phyloP scores from a whole-genome alignment of 2,797 vertebrate species.

The Bradypodion ventrale region DNA sequence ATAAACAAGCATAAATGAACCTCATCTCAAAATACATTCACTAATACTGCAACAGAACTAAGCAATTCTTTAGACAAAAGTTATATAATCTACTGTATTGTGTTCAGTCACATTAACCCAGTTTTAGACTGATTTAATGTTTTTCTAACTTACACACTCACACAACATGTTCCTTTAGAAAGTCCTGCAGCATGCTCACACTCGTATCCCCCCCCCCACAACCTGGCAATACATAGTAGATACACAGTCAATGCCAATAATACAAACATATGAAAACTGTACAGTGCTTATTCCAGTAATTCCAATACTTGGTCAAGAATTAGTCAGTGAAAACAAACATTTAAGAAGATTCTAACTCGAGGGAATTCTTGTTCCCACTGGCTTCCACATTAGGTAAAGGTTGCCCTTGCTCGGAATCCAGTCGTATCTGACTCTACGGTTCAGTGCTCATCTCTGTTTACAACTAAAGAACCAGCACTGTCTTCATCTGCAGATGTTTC shows the following conservation, averaged over 20 bases:
- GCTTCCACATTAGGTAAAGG: neutral
- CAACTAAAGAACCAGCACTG: too few species aligned
- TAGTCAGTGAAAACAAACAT: neutral
- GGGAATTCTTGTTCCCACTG: neutral
- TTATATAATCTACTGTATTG: neutral
- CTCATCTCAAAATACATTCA: constrained; percentile 12
- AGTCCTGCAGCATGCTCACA: neutral
- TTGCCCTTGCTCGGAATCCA: too few species aligned
- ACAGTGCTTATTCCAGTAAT: neutral
- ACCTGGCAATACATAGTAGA: neutral
- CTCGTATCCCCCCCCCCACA: neutral
- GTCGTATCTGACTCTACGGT: too few species aligned
- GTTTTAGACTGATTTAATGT: neutral
- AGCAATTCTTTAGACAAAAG: neutral
- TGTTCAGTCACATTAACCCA: neutral
- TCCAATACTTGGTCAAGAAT: neutral
- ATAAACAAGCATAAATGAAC: neutral
- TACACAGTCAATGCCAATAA: neutral
- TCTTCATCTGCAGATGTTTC: too few species aligned
- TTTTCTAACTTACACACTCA: neutral
- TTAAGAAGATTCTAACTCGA: neutral
- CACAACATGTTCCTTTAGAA: neutral
- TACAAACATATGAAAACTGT: neutral
- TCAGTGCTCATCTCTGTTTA: too few species aligned
- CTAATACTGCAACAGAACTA: neutral